Base-by-base conservation (phyloP, 2,113 vertebrate genomes). In the Alectura lathami region DNA sequence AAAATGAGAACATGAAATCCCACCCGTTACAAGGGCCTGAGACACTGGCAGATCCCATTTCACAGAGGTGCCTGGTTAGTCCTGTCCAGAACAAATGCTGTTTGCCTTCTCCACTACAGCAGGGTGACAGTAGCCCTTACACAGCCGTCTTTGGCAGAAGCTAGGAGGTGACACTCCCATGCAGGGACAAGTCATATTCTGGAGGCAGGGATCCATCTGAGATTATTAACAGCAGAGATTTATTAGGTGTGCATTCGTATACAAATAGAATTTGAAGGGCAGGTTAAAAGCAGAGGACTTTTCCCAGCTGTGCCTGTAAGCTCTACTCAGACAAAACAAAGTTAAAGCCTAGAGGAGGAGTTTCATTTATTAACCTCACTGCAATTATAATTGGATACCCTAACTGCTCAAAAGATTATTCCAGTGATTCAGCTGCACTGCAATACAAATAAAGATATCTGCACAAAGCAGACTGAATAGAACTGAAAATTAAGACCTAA, bases 401-500 rank as follows among this genome's bases (percentile, higher is more conserved):
- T 73, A 85, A 80, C 50, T 75, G 68, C 78, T 81, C 60, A 91
- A 34, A 84, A 67, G 67, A 77, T 88, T 59, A 85, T 80, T 60
- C 79, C 60, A 78, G 17, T 29, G 63, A 92, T 81, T 68, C 32
- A 57, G 68, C 2, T 73, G 79, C 73, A 67, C 23, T 8, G 3
- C 42, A 83, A 87, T 50, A 89, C 66, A 74, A 87, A 89, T 45
- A 88, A 67, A 88, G 75, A 59, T 83, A 86, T 36, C 59, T 54
- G 62, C 68, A 88, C 68, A 81, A 88, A 95, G 68, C 59, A 53
- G 48, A 57, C 51, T 94, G 48, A 72, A 95, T 91, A 95, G 60
- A 73, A 91, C 66, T 93, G 92, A 95, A 94, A 85, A 89, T 68
- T 85, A 89, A 95, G 72, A 88, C 40, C 48, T 68, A 96, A 96